phyloP scores from a whole-genome alignment of 2,113 vertebrate species.

The Camarhynchus parvulus region DNA sequence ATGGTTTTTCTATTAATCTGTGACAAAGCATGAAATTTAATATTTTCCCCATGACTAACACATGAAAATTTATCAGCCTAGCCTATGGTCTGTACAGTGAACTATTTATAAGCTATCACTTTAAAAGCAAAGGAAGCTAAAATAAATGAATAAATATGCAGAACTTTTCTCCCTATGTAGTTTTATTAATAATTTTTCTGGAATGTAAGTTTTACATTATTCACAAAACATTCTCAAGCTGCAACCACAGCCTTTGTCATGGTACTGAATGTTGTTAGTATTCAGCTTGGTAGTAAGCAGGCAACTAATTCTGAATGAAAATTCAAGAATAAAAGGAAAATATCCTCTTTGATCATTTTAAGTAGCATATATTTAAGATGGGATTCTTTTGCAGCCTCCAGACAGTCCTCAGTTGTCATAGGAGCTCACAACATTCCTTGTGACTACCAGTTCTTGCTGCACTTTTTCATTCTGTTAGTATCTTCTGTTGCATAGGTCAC shows the following conservation, averaged over 20 bases:
- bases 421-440: neutral
- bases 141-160: constrained; percentile 35
- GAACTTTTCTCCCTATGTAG: neutral
- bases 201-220: neutral
- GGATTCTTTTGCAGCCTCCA: neutral
- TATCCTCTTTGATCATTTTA: constrained; percentile 18
- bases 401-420: neutral
- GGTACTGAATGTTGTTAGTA: neutral
- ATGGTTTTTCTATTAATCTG: neutral
- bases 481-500: neutral
- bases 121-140: constrained; percentile 7
- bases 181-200: constrained; percentile 21
- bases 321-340: constrained; percentile 29
- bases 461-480: neutral
- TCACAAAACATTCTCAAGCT: neutral
- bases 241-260: neutral
- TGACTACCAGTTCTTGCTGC: neutral
- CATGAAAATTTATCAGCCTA: constrained; percentile 30
- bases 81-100: neutral
- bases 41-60: constrained; percentile 30
- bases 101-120: neutral
- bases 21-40: constrained; percentile 27
- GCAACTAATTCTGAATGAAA: neutral
- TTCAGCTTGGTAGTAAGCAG: neutral
- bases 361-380: neutral